Percentiles rank a stretch among this genome's conserved stretches.
Evolutionary conservation across 2,888 invertebrate genomes (phyloP).

Genomic region (Philopedon plagiatum): DNA sequence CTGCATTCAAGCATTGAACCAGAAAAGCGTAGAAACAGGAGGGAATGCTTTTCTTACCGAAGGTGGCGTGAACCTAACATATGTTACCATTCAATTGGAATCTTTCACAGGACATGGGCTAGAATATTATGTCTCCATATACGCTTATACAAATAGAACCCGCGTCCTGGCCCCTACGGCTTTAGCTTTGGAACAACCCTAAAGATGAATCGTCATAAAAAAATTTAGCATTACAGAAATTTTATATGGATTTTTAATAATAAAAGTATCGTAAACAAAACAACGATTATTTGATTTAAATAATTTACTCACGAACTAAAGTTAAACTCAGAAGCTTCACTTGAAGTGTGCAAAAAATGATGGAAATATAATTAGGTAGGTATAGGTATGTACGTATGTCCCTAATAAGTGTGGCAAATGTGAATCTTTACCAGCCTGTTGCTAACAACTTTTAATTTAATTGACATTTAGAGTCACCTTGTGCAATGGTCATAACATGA

Average conservation of each 20-base stretch:
- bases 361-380: no score
- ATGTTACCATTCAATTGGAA: constrained; percentile 40
- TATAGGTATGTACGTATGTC: no score
- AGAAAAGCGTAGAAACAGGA: constrained; percentile 24
- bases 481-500: no score
- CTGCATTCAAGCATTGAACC: constrained; percentile 45
- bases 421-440: no score
- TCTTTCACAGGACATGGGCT: constrained; percentile 44
- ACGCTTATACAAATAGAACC: neutral
- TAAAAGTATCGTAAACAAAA: neutral
- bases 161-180: neutral
- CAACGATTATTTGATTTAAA: no score
- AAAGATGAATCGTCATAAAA: neutral
- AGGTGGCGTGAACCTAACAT: constrained; percentile 43
- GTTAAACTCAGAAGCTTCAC: neutral
- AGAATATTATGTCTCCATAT: constrained; percentile 35
- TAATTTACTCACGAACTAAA: neutral
- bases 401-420: no score
- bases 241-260: neutral
- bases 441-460: no score
- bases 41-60: constrained; percentile 40
- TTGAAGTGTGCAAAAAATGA: no score
- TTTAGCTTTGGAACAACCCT: neutral
- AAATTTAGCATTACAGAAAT: neutral
- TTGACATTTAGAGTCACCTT: no score